These are phyloP conservation scores for Arrhamphus sclerolepis DNA, from an alignment of 2,797 vertebrate genomes.

Conservation along the genomic window DNA sequence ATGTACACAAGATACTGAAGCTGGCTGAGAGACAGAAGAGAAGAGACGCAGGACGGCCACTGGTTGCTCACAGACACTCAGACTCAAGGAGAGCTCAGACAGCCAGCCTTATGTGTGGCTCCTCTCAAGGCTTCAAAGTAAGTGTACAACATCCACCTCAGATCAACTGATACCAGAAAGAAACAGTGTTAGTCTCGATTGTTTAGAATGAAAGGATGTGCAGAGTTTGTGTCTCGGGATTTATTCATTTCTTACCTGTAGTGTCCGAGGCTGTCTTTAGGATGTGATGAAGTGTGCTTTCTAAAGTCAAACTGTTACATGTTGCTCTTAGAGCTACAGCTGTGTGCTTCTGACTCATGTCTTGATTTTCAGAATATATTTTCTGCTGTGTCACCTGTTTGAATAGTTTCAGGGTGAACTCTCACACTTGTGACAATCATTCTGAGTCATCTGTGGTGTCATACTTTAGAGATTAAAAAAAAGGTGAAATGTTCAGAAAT, in stretches of 20 bases:
- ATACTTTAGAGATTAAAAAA: conserved; percentile 55
- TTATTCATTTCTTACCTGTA: not conserved
- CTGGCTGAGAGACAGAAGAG: conserved; percentile 30
- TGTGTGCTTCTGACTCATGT: conserved; percentile 61
- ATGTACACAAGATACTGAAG: conserved; percentile 58
- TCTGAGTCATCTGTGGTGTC: conserved; percentile 56
- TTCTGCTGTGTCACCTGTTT: conserved; percentile 68
- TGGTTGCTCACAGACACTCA: conserved; percentile 51
- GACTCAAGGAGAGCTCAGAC: conserved; percentile 45
- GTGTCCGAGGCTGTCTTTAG: not conserved
- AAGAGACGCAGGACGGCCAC: conserved; percentile 40
- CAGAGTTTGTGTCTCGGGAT: not conserved
- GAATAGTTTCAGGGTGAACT: conserved; percentile 65
- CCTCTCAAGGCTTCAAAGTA: conserved; percentile 77
- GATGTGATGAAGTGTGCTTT: conserved; percentile 18
- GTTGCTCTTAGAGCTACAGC: conserved; percentile 34
- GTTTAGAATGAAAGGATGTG: not conserved
- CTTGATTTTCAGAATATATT: conserved; percentile 59
- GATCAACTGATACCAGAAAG: not conserved
- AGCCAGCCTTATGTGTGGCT: conserved; percentile 77
- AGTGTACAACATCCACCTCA: conserved; percentile 56
- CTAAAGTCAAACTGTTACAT: conserved; percentile 40
- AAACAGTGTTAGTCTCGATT: not conserved
- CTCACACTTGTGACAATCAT: conserved; percentile 63
- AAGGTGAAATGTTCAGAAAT: conserved; percentile 37